Base-by-base conservation (phyloP, 2,888 invertebrate species). In the Caenorhabditis panamensis region DNA sequence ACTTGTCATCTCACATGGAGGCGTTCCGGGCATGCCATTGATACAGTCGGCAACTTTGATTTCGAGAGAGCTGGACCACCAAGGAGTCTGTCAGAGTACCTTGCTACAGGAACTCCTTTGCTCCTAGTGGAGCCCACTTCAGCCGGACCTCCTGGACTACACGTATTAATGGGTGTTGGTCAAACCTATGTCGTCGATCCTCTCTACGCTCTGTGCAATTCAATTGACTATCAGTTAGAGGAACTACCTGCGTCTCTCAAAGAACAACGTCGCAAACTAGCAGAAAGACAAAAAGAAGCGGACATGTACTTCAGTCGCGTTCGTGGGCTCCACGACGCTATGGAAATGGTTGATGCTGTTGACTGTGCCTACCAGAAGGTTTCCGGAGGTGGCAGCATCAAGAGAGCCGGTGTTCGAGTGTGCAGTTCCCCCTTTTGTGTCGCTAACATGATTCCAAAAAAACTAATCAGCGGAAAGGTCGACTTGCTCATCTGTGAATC, bases 101-200 rank as follows among this genome's bases (percentile, higher is more conserved):
- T 53, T 13, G 1, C 22, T 1, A 16, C 22, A 3, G 20, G n/a
- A 8, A 16, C 8, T 2, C 64, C 64, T 1, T 41, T 66, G 3
- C 1, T 66, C 13, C 0, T 22, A 1, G 13, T 54, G 20, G 16
- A 53, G 3, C 37, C 53, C 13, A 6, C 11, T 6, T 1, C 16
- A 6, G 41, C 47, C n/a, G 53, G 53, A 0, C 37, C 41, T 3
- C 64, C 64, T 5, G 36, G 26, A 24, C 2, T 41, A 2, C 64
- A 66, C 13, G 37, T 24, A 0, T 1, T 54, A 6, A 6, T 41
- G 16, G 64, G 64, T 13, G 6, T 66, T n/a, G 36, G 9, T 0
- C 64, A 66, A 9, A 0, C 22, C 1, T 66, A 66, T 18, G 26
- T 53, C 2, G 37, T 54, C 13, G 26, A 54, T 18, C 41, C 41